These are phyloP conservation scores for Cryptoprocta ferox DNA, from an alignment of 2,797 vertebrate species.

Conservation along the genomic window DNA sequence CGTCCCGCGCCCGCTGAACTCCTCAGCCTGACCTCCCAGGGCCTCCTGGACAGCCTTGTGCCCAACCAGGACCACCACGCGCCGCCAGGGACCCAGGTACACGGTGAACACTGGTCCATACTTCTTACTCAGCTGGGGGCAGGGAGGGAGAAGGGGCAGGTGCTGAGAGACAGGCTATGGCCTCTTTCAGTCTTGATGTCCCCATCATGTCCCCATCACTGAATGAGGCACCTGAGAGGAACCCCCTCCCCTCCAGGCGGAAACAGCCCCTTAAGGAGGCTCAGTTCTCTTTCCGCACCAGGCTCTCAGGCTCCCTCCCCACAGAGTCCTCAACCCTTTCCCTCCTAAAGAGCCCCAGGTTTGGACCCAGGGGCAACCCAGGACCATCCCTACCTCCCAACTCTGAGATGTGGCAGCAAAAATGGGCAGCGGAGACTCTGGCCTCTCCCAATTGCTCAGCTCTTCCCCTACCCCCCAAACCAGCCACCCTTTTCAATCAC, in stretches of 20 bases:
- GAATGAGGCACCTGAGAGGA: neutral
- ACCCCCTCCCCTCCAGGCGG: neutral
- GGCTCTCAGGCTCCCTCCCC: neutral
- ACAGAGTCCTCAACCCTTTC: neutral
- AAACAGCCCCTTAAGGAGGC: neutral
- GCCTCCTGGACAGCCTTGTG: slow-evolving; percentile 88
- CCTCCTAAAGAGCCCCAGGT: neutral
- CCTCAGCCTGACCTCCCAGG: slow-evolving; percentile 87
- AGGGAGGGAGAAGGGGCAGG: neutral
- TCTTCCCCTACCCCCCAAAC: neutral
- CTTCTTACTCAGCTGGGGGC: slow-evolving; percentile 84
- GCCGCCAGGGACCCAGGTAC: slow-evolving; percentile 85
- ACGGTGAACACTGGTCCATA: slow-evolving; percentile 89
- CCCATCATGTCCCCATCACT: neutral
- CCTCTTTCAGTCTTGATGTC: neutral
- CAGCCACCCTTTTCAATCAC: neutral
- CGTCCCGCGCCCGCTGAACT: slow-evolving; percentile 85
- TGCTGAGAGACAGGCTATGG: too few species aligned
- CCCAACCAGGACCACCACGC: slow-evolving; percentile 85
- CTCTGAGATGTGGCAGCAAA: neutral
- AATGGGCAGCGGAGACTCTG: neutral
- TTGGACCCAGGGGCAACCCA: neutral
- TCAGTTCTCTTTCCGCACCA: neutral
- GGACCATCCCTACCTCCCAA: neutral
- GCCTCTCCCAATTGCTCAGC: neutral